phyloP scores from a whole-genome alignment of 2,888 invertebrate species.

The Myopa testacea region DNA sequence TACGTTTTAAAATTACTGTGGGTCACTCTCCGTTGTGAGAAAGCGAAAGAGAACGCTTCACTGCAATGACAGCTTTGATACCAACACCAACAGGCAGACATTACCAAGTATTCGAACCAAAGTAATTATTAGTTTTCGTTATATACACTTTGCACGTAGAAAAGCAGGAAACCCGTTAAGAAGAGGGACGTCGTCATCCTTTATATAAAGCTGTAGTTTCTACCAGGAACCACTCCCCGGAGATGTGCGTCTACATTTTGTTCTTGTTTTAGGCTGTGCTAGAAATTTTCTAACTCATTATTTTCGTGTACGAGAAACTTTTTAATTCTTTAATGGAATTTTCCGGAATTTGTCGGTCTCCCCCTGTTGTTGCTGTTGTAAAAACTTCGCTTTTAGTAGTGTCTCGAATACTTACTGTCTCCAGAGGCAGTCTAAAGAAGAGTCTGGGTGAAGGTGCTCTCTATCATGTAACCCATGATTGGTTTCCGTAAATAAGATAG shows the following conservation, averaged over 20 bases:
- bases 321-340: conserved; percentile 27
- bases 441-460: too few species aligned
- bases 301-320: neutral
- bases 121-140: conserved; percentile 34
- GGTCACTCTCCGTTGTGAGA: conserved; percentile 8
- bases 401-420: too few species aligned
- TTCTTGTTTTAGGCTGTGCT: neutral
- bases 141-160: conserved; percentile 31
- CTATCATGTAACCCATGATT: too few species aligned
- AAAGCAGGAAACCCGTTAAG: neutral
- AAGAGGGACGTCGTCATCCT: neutral
- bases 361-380: too few species aligned
- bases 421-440: too few species aligned
- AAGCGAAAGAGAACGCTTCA: neutral
- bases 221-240: neutral
- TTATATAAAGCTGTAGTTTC: neutral
- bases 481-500: too few species aligned
- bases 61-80: neutral
- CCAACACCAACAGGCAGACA: neutral
- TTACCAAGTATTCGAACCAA: conserved; percentile 20
- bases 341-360: conserved; percentile 12
- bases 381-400: too few species aligned
- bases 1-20: neutral
- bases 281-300: too few species aligned
- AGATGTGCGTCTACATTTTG: neutral